A percentile compares a stretch with the other conserved stretches of the same genome.
Conservation (phyloP, 2,113 vertebrate genomes). For the Bos taurus region ARS-UCD2.0 NC_037335.1:13655501-13656000, state of each 20-base stretch:
- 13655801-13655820: background rate
- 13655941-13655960: background rate
- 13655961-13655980: background rate
- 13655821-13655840: background rate
- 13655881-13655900: background rate
- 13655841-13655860: background rate
- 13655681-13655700: background rate
- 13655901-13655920: background rate
- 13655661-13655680: background rate
- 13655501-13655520: background rate
- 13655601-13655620: background rate
- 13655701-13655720: background rate
- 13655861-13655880: background rate
- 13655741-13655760: background rate
- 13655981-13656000: background rate
- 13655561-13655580: background rate
- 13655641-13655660: background rate
- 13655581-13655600: rapidly evolving
- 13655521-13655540: background rate
- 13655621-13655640: background rate
- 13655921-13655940: background rate
- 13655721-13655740: background rate
- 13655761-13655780: background rate
- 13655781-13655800: background rate
- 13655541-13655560: background rate